phyloP scores from a whole-genome alignment of 2,113 vertebrate species.

The Proterorhinus semilunaris region DNA sequence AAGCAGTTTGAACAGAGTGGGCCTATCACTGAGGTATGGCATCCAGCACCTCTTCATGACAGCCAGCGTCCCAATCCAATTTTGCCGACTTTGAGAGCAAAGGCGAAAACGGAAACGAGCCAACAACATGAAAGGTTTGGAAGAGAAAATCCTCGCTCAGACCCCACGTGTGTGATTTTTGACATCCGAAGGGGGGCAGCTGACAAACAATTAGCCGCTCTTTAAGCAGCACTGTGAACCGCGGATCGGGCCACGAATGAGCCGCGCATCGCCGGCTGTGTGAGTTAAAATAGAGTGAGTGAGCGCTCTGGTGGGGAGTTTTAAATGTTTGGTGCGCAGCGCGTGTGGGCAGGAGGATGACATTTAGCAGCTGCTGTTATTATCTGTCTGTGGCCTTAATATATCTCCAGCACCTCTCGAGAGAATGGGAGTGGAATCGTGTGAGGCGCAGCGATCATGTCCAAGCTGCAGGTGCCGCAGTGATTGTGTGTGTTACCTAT shows the following conservation, averaged over 20 bases:
- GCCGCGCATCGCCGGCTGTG: constrained; percentile 59
- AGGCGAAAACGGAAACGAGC: constrained; percentile 30
- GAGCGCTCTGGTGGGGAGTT: constrained; percentile 12
- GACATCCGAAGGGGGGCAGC: constrained; percentile 57
- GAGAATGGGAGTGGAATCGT: constrained; percentile 20
- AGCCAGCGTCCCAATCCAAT: constrained; percentile 70
- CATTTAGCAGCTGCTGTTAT: constrained; percentile 62
- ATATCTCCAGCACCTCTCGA: constrained; percentile 44
- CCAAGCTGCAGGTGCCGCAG: neutral
- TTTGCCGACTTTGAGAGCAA: constrained; percentile 56
- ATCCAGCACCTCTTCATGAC: constrained; percentile 58
- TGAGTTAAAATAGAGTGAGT: constrained; percentile 49
- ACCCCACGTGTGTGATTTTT: constrained; percentile 57
- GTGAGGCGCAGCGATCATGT: neutral
- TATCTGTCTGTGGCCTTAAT: constrained; percentile 53
- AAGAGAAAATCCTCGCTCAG: constrained; percentile 63
- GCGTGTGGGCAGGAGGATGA: constrained; percentile 54
- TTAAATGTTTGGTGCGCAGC: constrained; percentile 33
- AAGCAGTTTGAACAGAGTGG: constrained; percentile 56
- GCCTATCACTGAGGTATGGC: constrained; percentile 63
- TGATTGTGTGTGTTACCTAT: neutral
- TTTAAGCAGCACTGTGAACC: constrained; percentile 63
- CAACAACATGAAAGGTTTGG: constrained; percentile 63
- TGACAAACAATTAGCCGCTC: constrained; percentile 73
- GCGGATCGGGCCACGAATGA: constrained; percentile 71